Base-by-base conservation (phyloP, 2,113 vertebrate genomes). In the Engystomops pustulosus region DNA sequence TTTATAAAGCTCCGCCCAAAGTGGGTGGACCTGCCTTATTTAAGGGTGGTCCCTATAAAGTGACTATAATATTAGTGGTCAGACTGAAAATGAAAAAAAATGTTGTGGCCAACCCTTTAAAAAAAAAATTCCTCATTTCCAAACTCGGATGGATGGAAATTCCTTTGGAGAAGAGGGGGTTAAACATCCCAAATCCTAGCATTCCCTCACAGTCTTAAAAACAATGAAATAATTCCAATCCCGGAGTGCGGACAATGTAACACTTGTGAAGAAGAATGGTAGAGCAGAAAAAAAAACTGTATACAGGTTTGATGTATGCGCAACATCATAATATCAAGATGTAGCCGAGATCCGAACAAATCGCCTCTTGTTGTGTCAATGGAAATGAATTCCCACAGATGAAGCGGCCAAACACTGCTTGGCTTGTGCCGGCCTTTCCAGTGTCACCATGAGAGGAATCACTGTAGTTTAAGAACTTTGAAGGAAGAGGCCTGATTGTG, bases 401-500 rank as follows among this genome's bases (percentile, higher is more conserved):
- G 91, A 93, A 89, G 88, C 89, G 86, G 92, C 90, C 90, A 91
- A 90, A 91, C 91, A 91, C 90, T 90, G 90, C 89, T 89, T 87
- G 89, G 88, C 91, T 92, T 89, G 90, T 92, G 91, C 89, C 87
- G 90, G 82, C 88, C 87, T 88, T 88, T 89, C 88, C 81, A 88
- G 86, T 88, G 87, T 87, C 89, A 88, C 88, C 88, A 89, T 89
- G 89, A 91, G 90, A 90, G 88, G 88, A 90, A 91, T 90, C 90
- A 90, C 89, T 89, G 90, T 88, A 92, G 91, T 92, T 89, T 90
- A 55, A 90, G 90, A 88, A 92, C 91, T 92, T 92, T 93, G 90
- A 93, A 92, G 91, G 91, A 91, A 91, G 90, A 92, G 88, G 90
- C 91, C 91, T 90, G 90, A 90, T 93, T 92, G 92, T 92, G 92